Conservation (phyloP, 1,140 invertebrate genomes). For the Drosophila yakuba region DNA sequence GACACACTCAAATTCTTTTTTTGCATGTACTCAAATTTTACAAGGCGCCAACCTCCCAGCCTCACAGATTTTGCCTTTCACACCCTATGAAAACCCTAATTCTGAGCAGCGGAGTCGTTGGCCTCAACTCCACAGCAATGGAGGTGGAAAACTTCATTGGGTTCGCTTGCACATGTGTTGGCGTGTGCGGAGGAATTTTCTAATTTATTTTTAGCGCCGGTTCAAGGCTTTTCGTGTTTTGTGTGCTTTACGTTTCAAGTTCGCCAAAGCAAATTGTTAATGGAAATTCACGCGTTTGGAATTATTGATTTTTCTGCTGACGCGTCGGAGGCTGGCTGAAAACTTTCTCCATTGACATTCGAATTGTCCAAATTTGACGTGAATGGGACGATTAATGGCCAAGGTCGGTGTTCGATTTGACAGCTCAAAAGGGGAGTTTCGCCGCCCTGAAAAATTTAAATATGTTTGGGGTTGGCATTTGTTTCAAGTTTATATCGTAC, state of each 20-base stretch:
- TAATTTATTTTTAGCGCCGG: slow-evolving; percentile 82
- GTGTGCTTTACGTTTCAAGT: slow-evolving; percentile 29
- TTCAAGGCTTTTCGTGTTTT: slow-evolving; percentile 73
- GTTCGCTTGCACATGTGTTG: slow-evolving; percentile 59
- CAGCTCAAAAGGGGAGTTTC: slow-evolving; percentile 38
- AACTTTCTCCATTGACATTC: slow-evolving; percentile 78
- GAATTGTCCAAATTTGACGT: slow-evolving; percentile 75
- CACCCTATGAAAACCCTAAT: slow-evolving; percentile 22
- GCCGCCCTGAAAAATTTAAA: slow-evolving; percentile 24
- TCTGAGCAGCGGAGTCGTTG: slow-evolving; percentile 34
- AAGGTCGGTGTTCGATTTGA: slow-evolving; percentile 73
- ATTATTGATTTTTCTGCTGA: slow-evolving; percentile 71
- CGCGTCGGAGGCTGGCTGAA: slow-evolving; percentile 42
- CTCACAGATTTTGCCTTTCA: slow-evolving; percentile 6
- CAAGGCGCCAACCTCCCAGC: slow-evolving; percentile 55
- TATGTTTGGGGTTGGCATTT: slow-evolving; percentile 18
- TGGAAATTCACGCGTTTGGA: slow-evolving; percentile 71
- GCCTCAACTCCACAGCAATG: slow-evolving; percentile 12
- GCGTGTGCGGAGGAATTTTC: slow-evolving; percentile 78
- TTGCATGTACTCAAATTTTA: slow-evolving; percentile 74
- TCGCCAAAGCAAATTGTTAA: slow-evolving; percentile 80
- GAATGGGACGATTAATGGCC: slow-evolving; percentile 78
- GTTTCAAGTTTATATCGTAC: not conserved
- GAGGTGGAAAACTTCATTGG: slow-evolving; percentile 17
- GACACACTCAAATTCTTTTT: slow-evolving; percentile 36